Base-by-base conservation (phyloP, 2,113 vertebrate genomes). In the Heterotis niloticus region DNA sequence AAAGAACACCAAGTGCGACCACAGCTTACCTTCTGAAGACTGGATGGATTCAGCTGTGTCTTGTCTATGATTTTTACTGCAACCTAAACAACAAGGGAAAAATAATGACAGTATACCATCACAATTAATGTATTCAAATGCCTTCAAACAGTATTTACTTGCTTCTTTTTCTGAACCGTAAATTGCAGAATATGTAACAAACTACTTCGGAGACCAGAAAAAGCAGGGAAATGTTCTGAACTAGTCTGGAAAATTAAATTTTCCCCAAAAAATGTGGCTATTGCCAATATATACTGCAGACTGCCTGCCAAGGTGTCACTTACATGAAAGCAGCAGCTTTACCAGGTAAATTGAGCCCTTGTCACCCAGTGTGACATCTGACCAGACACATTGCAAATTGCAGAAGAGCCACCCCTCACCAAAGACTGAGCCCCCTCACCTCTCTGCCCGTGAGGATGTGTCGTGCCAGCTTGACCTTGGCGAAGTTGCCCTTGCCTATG, bases 401-500 rank as follows among this genome's bases (percentile, higher is more conserved):
- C 2, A 44, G 34, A 44, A 44, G 34, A 4, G 3, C 7, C 2
- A 2, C 34, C 34, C 34, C 34, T 44, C 34, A 44, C 2, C 34
- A 44, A 44, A 44, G 34, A 44, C 2, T 44, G 34, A 54, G 0
- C 69, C 70, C 52, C 68, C 84, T 92, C 92, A 95, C 95, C 93
- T 95, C 95, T 94, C 94, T 91, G 87, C 94, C 93, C 77, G 94
- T 95, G 66, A 94, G 93, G 85, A 95, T 96, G 82, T 96, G 95
- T 82, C 94, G 91, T 24, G 94, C 94, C 88, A 95, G 86, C 76
- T 95, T 95, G 78, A 96, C 94, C 90, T 96, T 96, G 79, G 95
- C 95, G 80, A 96, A 96, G 84, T 96, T 96, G 78, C 94, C 95
- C 88, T 96, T 96, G 84, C 95, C 95, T 78, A 96, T 96, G 0